Evolutionary conservation across 2,797 vertebrate species (phyloP).

Genomic region (Poeciliopsis turneri): DNA sequence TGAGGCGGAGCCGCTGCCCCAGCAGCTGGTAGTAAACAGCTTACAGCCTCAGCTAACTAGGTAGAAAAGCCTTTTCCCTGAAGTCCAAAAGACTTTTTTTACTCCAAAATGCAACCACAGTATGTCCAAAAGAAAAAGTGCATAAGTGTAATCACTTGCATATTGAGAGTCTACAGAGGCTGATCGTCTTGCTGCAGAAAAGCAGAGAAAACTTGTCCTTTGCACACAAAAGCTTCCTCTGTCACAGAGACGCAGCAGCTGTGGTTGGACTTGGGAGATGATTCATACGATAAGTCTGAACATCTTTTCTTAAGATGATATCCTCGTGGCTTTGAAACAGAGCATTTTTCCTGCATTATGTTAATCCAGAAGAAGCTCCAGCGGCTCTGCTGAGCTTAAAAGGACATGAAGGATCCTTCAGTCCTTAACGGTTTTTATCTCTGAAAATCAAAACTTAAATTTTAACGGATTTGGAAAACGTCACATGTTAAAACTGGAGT

Average conservation of each 20-base stretch:
- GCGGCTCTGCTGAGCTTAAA: background rate
- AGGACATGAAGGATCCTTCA: background rate
- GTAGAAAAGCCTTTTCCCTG: too few relatives aligned
- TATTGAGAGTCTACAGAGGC: too few relatives aligned
- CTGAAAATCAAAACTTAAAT: background rate
- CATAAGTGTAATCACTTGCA: too few relatives aligned
- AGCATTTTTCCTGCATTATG: background rate
- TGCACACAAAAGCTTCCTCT: background rate
- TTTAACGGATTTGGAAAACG: background rate
- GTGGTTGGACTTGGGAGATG: background rate
- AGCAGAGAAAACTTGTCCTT: background rate
- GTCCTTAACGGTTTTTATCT: background rate
- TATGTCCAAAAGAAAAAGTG: too few relatives aligned
- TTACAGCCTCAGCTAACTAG: too few relatives aligned
- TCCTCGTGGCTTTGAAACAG: background rate
- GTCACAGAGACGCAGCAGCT: background rate
- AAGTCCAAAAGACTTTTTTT: too few relatives aligned
- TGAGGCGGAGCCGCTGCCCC: too few relatives aligned
- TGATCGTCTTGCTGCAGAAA: background rate
- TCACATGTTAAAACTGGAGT: background rate
- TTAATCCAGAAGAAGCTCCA: background rate
- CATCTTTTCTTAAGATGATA: background rate
- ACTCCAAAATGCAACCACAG: too few relatives aligned
- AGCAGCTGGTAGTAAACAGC: too few relatives aligned
- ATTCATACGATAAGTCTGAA: background rate